Base-by-base conservation (phyloP, 2,113 vertebrate genomes). In the Erpornis zantholeuca region DNA sequence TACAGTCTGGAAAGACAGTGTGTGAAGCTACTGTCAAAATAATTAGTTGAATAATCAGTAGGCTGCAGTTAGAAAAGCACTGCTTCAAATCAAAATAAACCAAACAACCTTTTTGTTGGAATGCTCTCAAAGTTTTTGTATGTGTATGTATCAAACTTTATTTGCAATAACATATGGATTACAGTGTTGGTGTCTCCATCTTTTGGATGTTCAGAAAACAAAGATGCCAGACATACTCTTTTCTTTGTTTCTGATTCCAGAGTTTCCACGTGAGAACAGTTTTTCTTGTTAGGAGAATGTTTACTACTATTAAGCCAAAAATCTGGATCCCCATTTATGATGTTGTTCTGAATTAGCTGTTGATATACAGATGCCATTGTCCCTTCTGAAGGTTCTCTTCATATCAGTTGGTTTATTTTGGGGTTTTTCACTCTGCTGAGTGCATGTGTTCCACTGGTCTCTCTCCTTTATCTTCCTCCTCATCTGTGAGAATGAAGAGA, bases 31-130 rank as follows among this genome's bases (percentile, higher is more conserved):
- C 2, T 38, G 20, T 50, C n/a, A 83, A 12, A 82, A 84, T 6
- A 90, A 71, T 91, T 57, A 44, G 5, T 85, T 92, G 24, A 96
- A 60, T 65, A 73, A 61, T 97, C 83, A 95, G 31, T 78, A 47
- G 44, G 6, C 15, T 79, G 33, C 38, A 23, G 24, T 44, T 86
- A 79, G 75, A 61, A 87, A 54, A 53, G 25, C 42, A 44, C 27
- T 82, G 31, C 18, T 57, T 71, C 16, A 73, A 1, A 53, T 25
- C 10, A 38, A 75, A 56, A 40, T 54, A 21, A 64, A 25, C 45
- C 33, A 27, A 68, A 36, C 11, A 59, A 36, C 11, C 4, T 56
- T 70, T 60, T 49, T 73, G n/a, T 52, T 28, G 44, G 13, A 65
- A 50, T 53, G 7, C 27, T 86, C 14, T 64, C 17, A 1, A 33